Evolutionary conservation across 1,140 invertebrate genomes (phyloP).

Genomic region (Diabrotica undecimpunctata): DNA sequence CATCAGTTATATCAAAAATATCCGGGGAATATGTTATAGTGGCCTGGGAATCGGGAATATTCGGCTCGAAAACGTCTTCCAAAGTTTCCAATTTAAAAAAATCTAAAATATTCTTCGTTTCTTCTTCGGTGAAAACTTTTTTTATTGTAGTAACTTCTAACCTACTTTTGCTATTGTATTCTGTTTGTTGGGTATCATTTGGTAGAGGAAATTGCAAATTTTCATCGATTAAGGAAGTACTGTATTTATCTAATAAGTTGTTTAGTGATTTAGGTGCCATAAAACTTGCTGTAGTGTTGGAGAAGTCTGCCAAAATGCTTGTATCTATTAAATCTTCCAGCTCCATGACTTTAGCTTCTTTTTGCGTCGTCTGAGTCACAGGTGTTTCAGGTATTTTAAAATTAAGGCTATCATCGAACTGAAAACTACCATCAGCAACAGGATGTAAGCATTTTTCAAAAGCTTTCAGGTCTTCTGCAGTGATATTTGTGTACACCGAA

Average conservation of each 20-base stretch:
- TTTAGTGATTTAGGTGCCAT: constrained; percentile 31
- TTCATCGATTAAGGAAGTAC: constrained; percentile 6
- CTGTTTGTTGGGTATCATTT: neutral
- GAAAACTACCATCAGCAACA: neutral
- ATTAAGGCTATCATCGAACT: constrained; percentile 15
- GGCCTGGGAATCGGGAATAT: constrained; percentile 21
- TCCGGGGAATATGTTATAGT: constrained; percentile 31
- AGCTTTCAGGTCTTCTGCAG: constrained; percentile 8
- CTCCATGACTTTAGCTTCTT: constrained; percentile 10
- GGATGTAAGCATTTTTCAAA: constrained; percentile 9
- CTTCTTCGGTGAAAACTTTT: neutral
- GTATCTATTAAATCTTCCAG: constrained; percentile 13
- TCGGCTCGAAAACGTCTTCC: neutral
- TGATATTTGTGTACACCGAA: constrained; percentile 1
- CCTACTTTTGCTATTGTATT: neutral
- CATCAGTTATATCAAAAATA: neutral
- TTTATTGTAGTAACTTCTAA: constrained; percentile 3
- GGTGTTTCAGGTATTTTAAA: constrained; percentile 8
- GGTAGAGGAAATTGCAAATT: neutral
- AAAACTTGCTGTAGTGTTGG: constrained; percentile 30
- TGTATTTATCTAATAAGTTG: constrained; percentile 25
- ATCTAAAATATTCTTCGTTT: constrained; percentile 1
- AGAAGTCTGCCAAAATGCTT: constrained; percentile 9
- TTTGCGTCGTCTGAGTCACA: neutral
- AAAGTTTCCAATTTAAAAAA: constrained; percentile 16